Percentiles rank a stretch among this genome's conserved stretches.
phyloP scores from a whole-genome alignment of 2,113 vertebrate genomes.

The Dasyornis broadbenti region DNA sequence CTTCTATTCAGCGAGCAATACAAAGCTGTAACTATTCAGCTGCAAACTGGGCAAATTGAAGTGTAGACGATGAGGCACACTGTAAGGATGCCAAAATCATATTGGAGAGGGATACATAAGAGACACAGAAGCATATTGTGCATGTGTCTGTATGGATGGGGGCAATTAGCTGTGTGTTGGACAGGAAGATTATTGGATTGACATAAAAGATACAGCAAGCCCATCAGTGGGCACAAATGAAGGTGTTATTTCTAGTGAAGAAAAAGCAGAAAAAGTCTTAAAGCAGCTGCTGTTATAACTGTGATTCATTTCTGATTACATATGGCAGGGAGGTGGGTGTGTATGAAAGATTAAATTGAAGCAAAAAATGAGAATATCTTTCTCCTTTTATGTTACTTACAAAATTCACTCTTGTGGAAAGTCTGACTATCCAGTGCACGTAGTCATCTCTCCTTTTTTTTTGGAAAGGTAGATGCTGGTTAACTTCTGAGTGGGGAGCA shows the following conservation, averaged over 20 bases:
- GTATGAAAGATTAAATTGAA: conserved; percentile 21
- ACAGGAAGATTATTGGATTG: neutral
- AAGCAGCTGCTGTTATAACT: conserved; percentile 9
- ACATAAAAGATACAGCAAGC: neutral
- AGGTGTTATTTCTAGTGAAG: neutral
- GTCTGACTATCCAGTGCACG: neutral
- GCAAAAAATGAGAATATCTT: neutral
- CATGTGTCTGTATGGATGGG: neutral
- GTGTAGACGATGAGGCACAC: neutral
- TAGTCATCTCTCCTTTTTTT: neutral
- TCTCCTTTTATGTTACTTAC: neutral
- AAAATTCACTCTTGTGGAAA: neutral
- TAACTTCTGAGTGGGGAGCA: neutral
- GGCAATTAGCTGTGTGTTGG: neutral
- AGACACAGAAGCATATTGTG: neutral
- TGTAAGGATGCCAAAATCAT: neutral
- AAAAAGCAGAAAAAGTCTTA: neutral
- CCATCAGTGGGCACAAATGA: neutral
- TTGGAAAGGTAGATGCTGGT: neutral
- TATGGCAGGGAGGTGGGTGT: conserved; percentile 48
- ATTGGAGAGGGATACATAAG: neutral
- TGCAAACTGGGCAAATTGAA: neutral
- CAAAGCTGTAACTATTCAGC: neutral
- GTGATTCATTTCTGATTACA: conserved; percentile 40
- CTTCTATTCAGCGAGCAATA: neutral